Base-by-base conservation (phyloP, 1,140 invertebrate genomes). In the Lucilia sericata region DNA sequence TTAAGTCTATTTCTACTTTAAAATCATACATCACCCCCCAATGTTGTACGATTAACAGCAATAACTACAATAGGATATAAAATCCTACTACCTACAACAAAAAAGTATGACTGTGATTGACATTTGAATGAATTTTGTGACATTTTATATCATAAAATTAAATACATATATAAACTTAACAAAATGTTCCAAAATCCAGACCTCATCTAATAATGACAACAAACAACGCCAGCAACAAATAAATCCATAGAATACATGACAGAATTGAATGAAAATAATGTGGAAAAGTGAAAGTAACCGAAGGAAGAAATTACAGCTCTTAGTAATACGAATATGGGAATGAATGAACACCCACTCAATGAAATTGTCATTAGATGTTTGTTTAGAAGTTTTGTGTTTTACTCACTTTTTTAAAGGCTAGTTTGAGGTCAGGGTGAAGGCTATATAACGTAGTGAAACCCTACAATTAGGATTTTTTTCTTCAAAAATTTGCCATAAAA, bases 61-160 rank as follows among this genome's bases (percentile, higher is more conserved):
- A 60, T 12, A 60, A 12, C 51, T 12, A 60, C 10, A n/a, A n/a
- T 2, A 60, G 51, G 13, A 60, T 30, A 30, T 2, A 30, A 65
- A 65, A 7, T n/a, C 17, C 3, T 21, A 70, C 3, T 21, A 70
- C 19, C 60, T 19, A 70, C 60, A 70, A 19, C 17, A 70, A 70
- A 21, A 19, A 25, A 49, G 42, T 80, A 49, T 80, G 76, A 80
- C 76, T 80, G 76, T 80, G 76, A 80, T 80, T 80, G 76, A 80
- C 76, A 80, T 80, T 80, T 80, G 76, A 80, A 80, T 80, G 76
- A 80, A 80, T 80, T 80, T 80, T 80, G 36, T 80, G 76, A 80
- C 76, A 80, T 80, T 80, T 80, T 80, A 80, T 80, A 21, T 80
- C 42, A 80, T 49, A 49, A 21, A 80, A 80, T 49, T 49, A 80